A percentile compares a stretch with the other conserved stretches of the same genome.
These are phyloP conservation scores for Diabrotica virgifera DNA, from an alignment of 1,140 invertebrate species.

Conservation along the genomic window DNA sequence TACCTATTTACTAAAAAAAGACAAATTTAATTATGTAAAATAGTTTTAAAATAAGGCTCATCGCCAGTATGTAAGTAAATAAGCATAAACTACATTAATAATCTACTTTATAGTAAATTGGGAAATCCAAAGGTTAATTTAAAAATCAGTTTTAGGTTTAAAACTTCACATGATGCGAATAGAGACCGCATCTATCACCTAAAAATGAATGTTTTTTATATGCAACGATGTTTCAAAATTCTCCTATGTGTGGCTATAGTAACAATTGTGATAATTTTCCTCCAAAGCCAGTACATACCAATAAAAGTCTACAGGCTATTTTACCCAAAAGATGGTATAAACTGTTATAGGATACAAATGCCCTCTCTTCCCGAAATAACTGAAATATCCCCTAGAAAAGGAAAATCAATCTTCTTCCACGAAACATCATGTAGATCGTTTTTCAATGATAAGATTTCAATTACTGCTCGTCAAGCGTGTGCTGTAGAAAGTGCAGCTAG, in stretches of 20 bases:
- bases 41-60: no score
- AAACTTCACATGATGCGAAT: no score
- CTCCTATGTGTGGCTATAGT: neutral
- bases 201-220: neutral
- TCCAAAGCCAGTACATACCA: slow-evolving; percentile 5
- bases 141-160: no score
- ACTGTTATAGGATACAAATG: slow-evolving; percentile 22
- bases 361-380: slow-evolving; percentile 36
- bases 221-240: neutral
- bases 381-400: slow-evolving; percentile 29
- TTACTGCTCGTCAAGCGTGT: slow-evolving; percentile 61
- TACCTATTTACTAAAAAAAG: no score
- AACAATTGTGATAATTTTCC: neutral
- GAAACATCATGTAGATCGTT: slow-evolving; percentile 49
- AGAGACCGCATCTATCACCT: no score
- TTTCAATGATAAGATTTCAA: slow-evolving; percentile 42
- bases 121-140: no score
- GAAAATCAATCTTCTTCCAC: slow-evolving; percentile 46
- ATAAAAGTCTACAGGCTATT: slow-evolving; percentile 20
- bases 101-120: no score
- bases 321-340: slow-evolving; percentile 23
- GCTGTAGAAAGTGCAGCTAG: slow-evolving; percentile 65
- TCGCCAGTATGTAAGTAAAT: no score
- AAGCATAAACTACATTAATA: no score
- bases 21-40: no score